These are phyloP conservation scores for Harpalus rufipes DNA, from an alignment of 2,888 invertebrate species.

Conservation along the genomic window DNA sequence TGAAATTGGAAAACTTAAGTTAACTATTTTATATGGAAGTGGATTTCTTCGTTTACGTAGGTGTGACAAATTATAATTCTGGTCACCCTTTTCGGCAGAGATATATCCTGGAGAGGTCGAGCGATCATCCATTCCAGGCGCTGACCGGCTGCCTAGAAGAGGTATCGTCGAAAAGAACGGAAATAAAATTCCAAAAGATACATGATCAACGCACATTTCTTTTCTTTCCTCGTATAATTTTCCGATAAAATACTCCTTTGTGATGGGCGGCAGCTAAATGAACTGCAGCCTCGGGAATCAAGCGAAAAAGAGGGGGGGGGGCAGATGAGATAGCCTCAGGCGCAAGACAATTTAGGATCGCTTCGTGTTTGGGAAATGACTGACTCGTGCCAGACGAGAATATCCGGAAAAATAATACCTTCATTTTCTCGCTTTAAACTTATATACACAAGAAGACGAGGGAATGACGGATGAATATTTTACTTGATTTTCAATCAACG, in stretches of 20 bases:
- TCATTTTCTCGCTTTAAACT: slow-evolving; percentile 56
- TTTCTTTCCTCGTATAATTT: slow-evolving; percentile 58
- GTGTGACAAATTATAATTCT: slow-evolving; percentile 17
- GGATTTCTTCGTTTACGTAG: background rate
- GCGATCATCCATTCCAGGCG: slow-evolving; percentile 37
- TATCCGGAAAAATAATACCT: slow-evolving; percentile 57
- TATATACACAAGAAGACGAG: background rate
- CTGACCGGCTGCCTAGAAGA: slow-evolving; percentile 20
- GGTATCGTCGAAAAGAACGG: slow-evolving; percentile 43
- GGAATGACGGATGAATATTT: slow-evolving; percentile 35
- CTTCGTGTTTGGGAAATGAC: slow-evolving; percentile 58
- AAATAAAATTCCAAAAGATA: slow-evolving; percentile 55
- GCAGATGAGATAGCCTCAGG: slow-evolving; percentile 16
- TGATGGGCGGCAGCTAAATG: slow-evolving; percentile 57
- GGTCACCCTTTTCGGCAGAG: slow-evolving; percentile 26
- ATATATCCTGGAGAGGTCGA: slow-evolving; percentile 29
- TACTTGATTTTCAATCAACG: slow-evolving; percentile 44
- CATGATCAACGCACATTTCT: slow-evolving; percentile 54
- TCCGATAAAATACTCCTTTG: slow-evolving; percentile 61
- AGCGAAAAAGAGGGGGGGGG: background rate
- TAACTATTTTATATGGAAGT: background rate
- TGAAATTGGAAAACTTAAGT: background rate
- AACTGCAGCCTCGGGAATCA: slow-evolving; percentile 28
- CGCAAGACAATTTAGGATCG: slow-evolving; percentile 54
- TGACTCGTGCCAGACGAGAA: slow-evolving; percentile 20